Conservation (phyloP, 2,888 invertebrate genomes). For the Orchesellides sinensis region DNA sequence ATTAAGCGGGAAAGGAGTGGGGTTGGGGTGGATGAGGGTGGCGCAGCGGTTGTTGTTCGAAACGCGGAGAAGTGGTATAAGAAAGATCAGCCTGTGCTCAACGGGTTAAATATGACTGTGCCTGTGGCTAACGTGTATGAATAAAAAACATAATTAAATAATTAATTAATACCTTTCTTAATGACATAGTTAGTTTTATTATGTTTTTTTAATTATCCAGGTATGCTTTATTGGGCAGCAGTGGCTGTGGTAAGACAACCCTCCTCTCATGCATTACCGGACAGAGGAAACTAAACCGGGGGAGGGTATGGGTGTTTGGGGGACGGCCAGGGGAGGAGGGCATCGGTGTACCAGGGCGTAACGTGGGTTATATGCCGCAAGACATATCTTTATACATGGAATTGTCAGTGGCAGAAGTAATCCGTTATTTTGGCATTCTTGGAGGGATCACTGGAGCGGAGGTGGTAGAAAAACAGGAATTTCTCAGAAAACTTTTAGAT, state of each 20-base stretch:
- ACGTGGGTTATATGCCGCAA: conserved; percentile 1
- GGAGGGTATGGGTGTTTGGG: background rate
- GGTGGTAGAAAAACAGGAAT: no score
- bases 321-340: background rate
- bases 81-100: background rate
- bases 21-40: background rate
- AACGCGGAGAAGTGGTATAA: conserved; percentile 28
- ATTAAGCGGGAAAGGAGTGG: no score
- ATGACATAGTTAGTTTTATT: background rate
- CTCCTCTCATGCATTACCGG: background rate
- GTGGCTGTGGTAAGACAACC: conserved; percentile 5
- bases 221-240: background rate
- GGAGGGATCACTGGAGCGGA: no score
- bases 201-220: background rate
- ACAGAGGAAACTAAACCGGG: background rate
- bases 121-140: conserved; percentile 1
- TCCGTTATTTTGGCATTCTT: no score
- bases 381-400: background rate
- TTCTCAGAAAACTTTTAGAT: no score
- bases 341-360: background rate
- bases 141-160: background rate
- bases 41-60: conserved; percentile 6
- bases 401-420: no score
- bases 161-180: background rate
- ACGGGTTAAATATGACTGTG: conserved; percentile 34